Percentiles rank a stretch among this genome's conserved stretches.
phyloP scores from a whole-genome alignment of 2,113 vertebrate species.

The Hippopotamus amphibius region DNA sequence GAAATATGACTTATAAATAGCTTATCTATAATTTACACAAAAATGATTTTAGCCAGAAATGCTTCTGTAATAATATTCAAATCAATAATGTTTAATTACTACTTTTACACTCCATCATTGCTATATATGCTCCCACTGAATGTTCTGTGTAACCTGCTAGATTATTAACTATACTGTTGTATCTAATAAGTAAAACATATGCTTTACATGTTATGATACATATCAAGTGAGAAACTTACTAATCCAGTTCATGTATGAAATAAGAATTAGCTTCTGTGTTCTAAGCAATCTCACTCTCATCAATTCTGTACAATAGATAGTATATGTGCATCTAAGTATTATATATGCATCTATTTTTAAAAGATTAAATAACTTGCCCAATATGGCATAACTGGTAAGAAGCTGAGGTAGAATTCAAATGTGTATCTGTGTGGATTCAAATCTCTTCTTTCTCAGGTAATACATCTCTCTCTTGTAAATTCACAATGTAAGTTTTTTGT shows the following conservation, averaged over 20 bases:
- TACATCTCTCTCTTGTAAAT: not conserved
- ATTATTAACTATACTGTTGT: not conserved
- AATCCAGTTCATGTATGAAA: not conserved
- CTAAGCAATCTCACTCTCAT: not conserved
- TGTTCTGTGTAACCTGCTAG: not conserved
- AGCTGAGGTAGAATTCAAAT: not conserved
- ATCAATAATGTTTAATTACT: not conserved
- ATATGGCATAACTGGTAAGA: not conserved
- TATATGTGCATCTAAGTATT: not conserved
- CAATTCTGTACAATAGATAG: not conserved
- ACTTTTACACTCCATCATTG: not conserved
- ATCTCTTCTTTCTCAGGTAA: not conserved
- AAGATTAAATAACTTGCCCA: not conserved
- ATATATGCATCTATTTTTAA: not conserved
- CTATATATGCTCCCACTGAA: not conserved
- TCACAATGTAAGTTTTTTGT: not conserved
- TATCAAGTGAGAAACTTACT: not conserved
- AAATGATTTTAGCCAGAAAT: not conserved
- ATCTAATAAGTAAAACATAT: slow-evolving; percentile 6
- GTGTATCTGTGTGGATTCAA: not conserved
- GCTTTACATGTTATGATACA: not conserved
- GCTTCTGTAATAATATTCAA: not conserved
- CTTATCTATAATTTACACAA: not conserved
- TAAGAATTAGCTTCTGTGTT: not conserved
- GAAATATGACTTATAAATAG: not conserved